Conservation (phyloP, 2,888 invertebrate genomes). For the Carterocephalus palaemon region DNA sequence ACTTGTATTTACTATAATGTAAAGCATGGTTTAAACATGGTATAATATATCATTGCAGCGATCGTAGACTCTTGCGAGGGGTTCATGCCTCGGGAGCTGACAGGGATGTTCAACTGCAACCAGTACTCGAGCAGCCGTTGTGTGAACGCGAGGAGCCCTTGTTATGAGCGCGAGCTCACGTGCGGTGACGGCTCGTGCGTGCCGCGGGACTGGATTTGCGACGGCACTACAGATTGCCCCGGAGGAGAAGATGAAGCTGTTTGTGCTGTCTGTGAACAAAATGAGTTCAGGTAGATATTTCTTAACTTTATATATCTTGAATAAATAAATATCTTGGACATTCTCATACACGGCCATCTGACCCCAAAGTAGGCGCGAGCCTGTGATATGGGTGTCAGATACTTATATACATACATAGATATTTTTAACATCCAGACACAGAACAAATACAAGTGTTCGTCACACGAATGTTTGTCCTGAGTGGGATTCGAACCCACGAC, state of each 20-base stretch:
- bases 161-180: slow-evolving; percentile 74
- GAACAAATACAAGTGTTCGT: too few relatives aligned
- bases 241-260: slow-evolving; percentile 81
- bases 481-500: too few relatives aligned
- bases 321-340: too few relatives aligned
- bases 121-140: slow-evolving; percentile 80
- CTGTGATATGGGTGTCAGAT: too few relatives aligned
- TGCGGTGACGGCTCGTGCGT: slow-evolving; percentile 81
- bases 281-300: slow-evolving; percentile 55
- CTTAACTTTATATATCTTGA: neutral
- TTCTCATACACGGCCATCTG: too few relatives aligned
- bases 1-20: too few relatives aligned
- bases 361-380: too few relatives aligned
- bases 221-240: slow-evolving; percentile 80
- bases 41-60: slow-evolving; percentile 56
- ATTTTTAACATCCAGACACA: too few relatives aligned
- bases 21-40: too few relatives aligned
- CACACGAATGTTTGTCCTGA: too few relatives aligned
- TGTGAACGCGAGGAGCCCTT: slow-evolving; percentile 67
- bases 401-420: too few relatives aligned
- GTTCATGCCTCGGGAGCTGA: slow-evolving; percentile 77
- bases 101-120: slow-evolving; percentile 79
- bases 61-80: slow-evolving; percentile 81
- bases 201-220: slow-evolving; percentile 81
- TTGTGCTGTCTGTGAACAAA: slow-evolving; percentile 60